These are phyloP conservation scores for Rhamnusium bicolor DNA, from an alignment of 2,888 invertebrate species.

Conservation along the genomic window DNA sequence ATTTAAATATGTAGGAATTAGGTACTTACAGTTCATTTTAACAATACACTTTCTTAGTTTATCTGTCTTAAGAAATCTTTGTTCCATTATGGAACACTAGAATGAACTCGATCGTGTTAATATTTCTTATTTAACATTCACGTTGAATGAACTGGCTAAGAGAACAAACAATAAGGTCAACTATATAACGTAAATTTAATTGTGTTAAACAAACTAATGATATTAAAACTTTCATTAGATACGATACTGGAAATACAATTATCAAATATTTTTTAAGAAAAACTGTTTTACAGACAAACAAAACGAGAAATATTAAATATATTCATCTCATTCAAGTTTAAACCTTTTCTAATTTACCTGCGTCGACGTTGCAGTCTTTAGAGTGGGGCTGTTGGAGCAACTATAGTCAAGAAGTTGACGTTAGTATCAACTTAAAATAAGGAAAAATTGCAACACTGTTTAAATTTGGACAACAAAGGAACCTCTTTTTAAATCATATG, in stretches of 20 bases:
- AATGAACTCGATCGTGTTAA: constrained; percentile 17
- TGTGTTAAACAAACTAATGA: too few species aligned
- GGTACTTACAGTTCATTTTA: not conserved
- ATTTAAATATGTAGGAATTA: not conserved
- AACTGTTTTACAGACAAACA: not conserved
- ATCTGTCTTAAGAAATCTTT: not conserved
- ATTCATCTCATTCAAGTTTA: not conserved
- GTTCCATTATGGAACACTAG: not conserved
- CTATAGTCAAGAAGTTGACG: too few species aligned
- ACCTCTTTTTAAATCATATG: too few species aligned
- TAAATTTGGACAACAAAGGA: too few species aligned
- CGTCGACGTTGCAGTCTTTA: not conserved
- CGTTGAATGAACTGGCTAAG: not conserved
- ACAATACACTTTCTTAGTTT: not conserved
- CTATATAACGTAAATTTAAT: not conserved
- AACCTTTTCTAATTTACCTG: not conserved
- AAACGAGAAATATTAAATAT: not conserved
- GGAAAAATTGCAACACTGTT: too few species aligned
- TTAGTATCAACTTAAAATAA: too few species aligned
- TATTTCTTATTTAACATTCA: constrained; percentile 5
- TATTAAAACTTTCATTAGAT: not conserved
- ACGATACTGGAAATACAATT: too few species aligned
- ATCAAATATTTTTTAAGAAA: not conserved
- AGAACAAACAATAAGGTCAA: constrained; percentile 21
- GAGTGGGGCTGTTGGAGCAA: too few species aligned